phyloP scores from a whole-genome alignment of 2,797 vertebrate genomes.

The Acanthurus lineatus region DNA sequence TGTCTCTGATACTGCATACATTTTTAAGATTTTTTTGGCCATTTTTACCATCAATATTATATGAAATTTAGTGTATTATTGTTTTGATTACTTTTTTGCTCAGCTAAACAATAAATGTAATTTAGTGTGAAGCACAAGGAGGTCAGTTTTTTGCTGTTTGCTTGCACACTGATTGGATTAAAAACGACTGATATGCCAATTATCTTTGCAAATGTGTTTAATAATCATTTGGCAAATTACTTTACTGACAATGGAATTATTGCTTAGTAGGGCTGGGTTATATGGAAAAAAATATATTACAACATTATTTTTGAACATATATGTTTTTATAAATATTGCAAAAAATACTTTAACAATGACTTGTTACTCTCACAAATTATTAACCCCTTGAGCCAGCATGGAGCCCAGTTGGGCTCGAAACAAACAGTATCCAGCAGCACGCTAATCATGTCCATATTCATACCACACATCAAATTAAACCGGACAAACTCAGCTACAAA shows the following conservation, averaged over 20 bases:
- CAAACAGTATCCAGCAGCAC: too few species aligned
- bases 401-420: too few species aligned
- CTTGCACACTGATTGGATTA: slow-evolving; percentile 44
- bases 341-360: too few species aligned
- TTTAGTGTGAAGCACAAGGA: slow-evolving; percentile 37
- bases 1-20: slow-evolving; percentile 7
- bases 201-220: slow-evolving; percentile 21
- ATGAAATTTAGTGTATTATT: neutral
- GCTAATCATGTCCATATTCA: too few species aligned
- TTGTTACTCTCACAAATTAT: too few species aligned
- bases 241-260: neutral
- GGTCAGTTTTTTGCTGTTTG: slow-evolving; percentile 13
- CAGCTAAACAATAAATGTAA: slow-evolving; percentile 14
- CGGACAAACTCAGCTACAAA: too few species aligned
- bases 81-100: neutral
- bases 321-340: too few species aligned
- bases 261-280: too few species aligned
- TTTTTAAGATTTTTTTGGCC: slow-evolving; percentile 3
- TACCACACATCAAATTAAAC: too few species aligned
- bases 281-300: too few species aligned
- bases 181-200: slow-evolving; percentile 32
- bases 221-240: neutral
- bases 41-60: slow-evolving; percentile 21
- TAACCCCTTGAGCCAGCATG: too few species aligned
- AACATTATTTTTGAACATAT: too few species aligned